These are phyloP conservation scores for Sarcophaga variegata DNA, from an alignment of 2,888 invertebrate species.

Conservation along the genomic window DNA sequence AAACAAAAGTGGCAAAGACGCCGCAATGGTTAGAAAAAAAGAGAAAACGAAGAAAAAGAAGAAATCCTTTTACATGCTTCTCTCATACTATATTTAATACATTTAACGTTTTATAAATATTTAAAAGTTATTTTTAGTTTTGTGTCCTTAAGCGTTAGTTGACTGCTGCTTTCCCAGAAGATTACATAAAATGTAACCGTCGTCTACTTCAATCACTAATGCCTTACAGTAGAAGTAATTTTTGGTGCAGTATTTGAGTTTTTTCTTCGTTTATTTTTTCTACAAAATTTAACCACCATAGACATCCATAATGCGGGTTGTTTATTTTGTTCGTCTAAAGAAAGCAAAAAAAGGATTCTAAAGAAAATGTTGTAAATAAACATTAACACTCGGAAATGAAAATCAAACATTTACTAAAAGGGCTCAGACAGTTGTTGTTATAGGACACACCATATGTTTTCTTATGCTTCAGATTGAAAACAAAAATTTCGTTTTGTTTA, in stretches of 20 bases:
- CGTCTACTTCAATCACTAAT: slow-evolving; percentile 41
- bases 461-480: slow-evolving; percentile 32
- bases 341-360: background rate
- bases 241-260: slow-evolving; percentile 15
- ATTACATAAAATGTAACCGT: slow-evolving; percentile 18
- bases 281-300: slow-evolving; percentile 35
- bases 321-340: slow-evolving; percentile 40
- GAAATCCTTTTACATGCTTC: slow-evolving; percentile 27
- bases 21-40: background rate
- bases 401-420: slow-evolving; percentile 24
- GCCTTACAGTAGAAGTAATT: background rate
- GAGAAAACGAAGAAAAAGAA: background rate
- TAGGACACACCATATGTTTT: slow-evolving; percentile 56
- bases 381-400: slow-evolving; percentile 56
- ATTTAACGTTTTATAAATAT: slow-evolving; percentile 71
- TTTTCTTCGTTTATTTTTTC: slow-evolving; percentile 6
- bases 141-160: slow-evolving; percentile 45
- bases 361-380: slow-evolving; percentile 52
- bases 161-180: slow-evolving; percentile 8
- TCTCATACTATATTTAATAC: slow-evolving; percentile 55
- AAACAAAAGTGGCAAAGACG: slow-evolving; percentile 15
- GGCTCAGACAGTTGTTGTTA: slow-evolving; percentile 44
- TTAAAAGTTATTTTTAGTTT: slow-evolving; percentile 59
- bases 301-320: slow-evolving; percentile 45
- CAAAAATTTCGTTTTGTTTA: background rate